Evolutionary conservation across 2,888 invertebrate genomes (phyloP).

Genomic region (Apamea crenata): DNA sequence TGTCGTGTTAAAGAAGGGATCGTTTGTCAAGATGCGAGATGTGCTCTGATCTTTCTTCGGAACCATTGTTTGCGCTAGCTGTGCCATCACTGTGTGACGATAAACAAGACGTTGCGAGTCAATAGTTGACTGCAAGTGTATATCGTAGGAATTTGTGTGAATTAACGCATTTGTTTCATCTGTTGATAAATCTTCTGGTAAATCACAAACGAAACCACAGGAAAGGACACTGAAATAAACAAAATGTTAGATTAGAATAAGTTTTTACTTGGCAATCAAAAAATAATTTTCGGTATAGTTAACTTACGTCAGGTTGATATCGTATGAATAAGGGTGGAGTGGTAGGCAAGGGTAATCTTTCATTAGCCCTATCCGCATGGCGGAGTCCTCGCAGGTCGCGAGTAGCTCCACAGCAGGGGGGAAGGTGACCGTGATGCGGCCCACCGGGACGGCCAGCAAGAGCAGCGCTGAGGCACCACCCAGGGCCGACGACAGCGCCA

Average conservation of each 20-base stretch:
- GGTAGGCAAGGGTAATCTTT: slow-evolving; percentile 88
- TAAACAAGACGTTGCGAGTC: slow-evolving; percentile 82
- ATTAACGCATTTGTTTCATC: slow-evolving; percentile 86
- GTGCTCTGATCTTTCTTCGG: slow-evolving; percentile 88
- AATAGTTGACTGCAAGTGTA: slow-evolving; percentile 85
- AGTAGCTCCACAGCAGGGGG: slow-evolving; percentile 91
- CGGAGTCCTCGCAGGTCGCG: slow-evolving; percentile 85
- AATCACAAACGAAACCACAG: slow-evolving; percentile 91
- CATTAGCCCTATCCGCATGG: slow-evolving; percentile 82
- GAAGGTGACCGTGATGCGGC: slow-evolving; percentile 92
- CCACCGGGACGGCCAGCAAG: slow-evolving; percentile 93
- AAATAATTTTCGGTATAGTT: background rate
- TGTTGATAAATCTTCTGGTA: slow-evolving; percentile 80
- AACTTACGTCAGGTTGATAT: slow-evolving; percentile 87
- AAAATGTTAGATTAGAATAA: background rate
- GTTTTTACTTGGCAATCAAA: background rate
- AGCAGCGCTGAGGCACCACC: slow-evolving; percentile 93
- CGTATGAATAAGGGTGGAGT: slow-evolving; percentile 84
- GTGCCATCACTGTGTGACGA: slow-evolving; percentile 83
- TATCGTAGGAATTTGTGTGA: slow-evolving; percentile 89
- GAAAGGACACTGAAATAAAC: slow-evolving; percentile 83
- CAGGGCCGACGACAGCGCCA: slow-evolving; percentile 92
- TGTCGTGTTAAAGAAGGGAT: slow-evolving; percentile 90
- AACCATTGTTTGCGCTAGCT: slow-evolving; percentile 73
- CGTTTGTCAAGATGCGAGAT: slow-evolving; percentile 89